Evolutionary conservation across 2,113 vertebrate species (phyloP).

Genomic region (Mola mola): DNA sequence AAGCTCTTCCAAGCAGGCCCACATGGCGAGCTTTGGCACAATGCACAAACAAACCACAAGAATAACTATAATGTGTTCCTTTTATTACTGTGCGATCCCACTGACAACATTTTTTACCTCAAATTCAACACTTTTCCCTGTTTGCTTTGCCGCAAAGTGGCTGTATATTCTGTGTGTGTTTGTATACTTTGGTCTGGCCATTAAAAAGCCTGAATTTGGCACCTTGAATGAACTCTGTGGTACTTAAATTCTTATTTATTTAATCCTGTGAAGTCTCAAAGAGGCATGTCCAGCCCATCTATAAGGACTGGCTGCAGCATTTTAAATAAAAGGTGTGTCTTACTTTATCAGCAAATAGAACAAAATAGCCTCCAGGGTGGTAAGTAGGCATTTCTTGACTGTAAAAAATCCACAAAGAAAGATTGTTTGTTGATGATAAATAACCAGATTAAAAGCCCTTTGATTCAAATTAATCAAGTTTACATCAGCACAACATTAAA

Average conservation of each 20-base stretch:
- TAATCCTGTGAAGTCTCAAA: conserved; percentile 30
- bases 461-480: conserved; percentile 24
- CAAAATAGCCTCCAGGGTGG: conserved; percentile 38
- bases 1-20: conserved; percentile 41
- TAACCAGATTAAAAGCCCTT: conserved; percentile 24
- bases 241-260: conserved; percentile 32
- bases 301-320: conserved; percentile 29
- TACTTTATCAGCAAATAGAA: conserved; percentile 42
- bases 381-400: conserved; percentile 27
- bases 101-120: conserved; percentile 6
- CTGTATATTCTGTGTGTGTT: conserved; percentile 17
- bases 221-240: conserved; percentile 33
- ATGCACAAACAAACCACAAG: conserved; percentile 29
- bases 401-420: conserved; percentile 1
- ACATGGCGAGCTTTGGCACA: conserved; percentile 28
- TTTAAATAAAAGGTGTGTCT: conserved; percentile 44
- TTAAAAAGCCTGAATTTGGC: conserved; percentile 35
- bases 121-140: not conserved
- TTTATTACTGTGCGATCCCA: conserved; percentile 33
- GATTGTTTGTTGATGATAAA: conserved; percentile 27
- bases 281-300: conserved; percentile 9
- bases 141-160: conserved; percentile 25
- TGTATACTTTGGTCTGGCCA: conserved; percentile 31
- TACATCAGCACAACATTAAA: not conserved
- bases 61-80: conserved; percentile 44